These are phyloP conservation scores for Vandiemenella viatica DNA, from an alignment of 2,888 invertebrate genomes.

Conservation along the genomic window DNA sequence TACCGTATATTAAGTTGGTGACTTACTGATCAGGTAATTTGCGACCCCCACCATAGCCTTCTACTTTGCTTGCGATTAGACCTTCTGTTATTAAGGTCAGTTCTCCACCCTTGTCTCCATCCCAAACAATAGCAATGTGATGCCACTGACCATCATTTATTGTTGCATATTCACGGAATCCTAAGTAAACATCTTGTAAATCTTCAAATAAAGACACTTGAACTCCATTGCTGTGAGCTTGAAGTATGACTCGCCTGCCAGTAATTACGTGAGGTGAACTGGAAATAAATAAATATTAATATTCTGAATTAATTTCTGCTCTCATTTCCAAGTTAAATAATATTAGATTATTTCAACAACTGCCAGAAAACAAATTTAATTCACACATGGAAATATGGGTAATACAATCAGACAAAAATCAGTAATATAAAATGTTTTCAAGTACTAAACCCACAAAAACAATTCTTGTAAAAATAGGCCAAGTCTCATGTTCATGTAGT, in stretches of 20 bases:
- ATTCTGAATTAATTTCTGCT: too few species aligned
- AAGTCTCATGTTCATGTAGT: too few species aligned
- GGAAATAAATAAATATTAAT: conserved; percentile 21
- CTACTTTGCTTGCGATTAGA: conserved; percentile 80
- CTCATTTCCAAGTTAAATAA: neutral
- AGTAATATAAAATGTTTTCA: too few species aligned
- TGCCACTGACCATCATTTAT: conserved; percentile 96
- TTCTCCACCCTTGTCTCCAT: conserved; percentile 70
- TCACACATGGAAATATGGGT: too few species aligned
- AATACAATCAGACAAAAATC: too few species aligned
- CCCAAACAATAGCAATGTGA: conserved; percentile 90
- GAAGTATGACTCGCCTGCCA: conserved; percentile 65
- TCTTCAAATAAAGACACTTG: conserved; percentile 81
- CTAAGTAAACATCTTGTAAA: conserved; percentile 74
- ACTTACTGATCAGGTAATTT: conserved; percentile 68
- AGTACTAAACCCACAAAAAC: too few species aligned
- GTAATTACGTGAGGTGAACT: conserved; percentile 65
- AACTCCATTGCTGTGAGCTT: conserved; percentile 86
- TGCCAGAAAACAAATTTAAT: too few species aligned
- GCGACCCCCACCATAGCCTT: conserved; percentile 73
- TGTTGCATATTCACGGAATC: conserved; percentile 81
- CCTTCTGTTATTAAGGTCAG: conserved; percentile 89
- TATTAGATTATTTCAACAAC: conserved; percentile 1
- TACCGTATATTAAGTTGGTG: too few species aligned
- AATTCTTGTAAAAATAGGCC: too few species aligned